Evolutionary conservation across 1,140 invertebrate genomes (phyloP), one percentile per base, ranked within the genome.

Genomic region (Drosophila nikananu): DNA sequence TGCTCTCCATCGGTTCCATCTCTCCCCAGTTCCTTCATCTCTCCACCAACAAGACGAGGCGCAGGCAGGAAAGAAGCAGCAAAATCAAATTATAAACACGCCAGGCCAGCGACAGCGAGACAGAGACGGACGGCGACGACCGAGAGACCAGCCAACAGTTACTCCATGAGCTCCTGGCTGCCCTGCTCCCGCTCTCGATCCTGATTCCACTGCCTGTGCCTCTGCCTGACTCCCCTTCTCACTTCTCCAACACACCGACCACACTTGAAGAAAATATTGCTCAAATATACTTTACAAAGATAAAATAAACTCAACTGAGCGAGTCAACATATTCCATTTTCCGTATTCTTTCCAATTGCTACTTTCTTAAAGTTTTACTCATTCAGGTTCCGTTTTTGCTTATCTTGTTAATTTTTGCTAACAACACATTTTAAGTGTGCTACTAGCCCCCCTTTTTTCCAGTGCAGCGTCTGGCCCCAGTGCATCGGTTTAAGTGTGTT

Each of bases 51-150:
- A 80, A 54, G 39, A 62, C 68, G 64, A 67, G 81, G 80, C 61
- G 57, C 44, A 65, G 63, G 59, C 64, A 81, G 86, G 76, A 81
- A 81, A 81, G 83, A 83, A 87, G 84, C 83, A 89, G 84, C 84
- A 76, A 89, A 89, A 89, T 89, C 84, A 89, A 89, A 89, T 89
- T 89, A 89, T 90, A 89, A 89, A 89, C 84, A 87, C 84, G 84
- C 84, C 84, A 89, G 84, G 68, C 84, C 76, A 81, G 64, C 66
- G 82, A 82, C 80, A 78, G 80, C n/a, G 57, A 46, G 57, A 39
- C 57, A 30, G 68, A 37, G 35, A 37, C 42, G 21, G 68, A 49
- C 46, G 35, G 51, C 44, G 52, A 72, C 73, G 67, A 72, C 76
- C 67, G 58, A 72, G 67, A 63, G 67, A 63, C 67, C 66, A 78